Percentiles rank a stretch among this genome's conserved stretches.
Conservation (phyloP, 2,113 vertebrate genomes). For the Pterocles gutturalis region DNA sequence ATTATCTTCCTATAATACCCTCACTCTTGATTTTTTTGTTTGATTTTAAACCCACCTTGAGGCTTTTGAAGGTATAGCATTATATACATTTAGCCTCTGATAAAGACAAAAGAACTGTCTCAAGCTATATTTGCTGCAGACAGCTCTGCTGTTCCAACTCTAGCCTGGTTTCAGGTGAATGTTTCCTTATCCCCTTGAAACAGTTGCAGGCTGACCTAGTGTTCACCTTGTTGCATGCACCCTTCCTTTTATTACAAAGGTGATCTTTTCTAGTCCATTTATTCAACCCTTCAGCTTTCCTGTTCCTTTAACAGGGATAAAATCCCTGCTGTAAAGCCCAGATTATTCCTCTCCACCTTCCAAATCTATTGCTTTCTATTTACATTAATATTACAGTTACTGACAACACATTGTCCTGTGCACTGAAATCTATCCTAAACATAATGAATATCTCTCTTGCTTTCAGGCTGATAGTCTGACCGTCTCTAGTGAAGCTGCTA, state of each 20-base stretch:
- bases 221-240: background rate
- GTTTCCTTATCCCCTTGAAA: background rate
- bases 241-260: background rate
- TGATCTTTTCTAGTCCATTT: constrained; percentile 13
- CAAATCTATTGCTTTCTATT: background rate
- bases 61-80: background rate
- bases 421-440: background rate
- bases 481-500: background rate
- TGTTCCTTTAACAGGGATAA: background rate
- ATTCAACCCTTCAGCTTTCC: background rate
- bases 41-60: background rate
- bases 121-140: background rate
- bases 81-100: background rate
- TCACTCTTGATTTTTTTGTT: background rate
- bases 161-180: background rate
- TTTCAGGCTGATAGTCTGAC: background rate
- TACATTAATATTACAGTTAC: background rate
- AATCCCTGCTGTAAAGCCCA: background rate
- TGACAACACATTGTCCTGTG: background rate
- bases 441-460: background rate
- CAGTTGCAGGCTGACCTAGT: background rate
- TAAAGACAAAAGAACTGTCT: background rate
- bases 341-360: background rate
- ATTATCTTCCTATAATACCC: background rate
- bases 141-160: background rate